Base-by-base conservation (phyloP, 2,113 vertebrate species). In the Erythrolamprus reginae region DNA sequence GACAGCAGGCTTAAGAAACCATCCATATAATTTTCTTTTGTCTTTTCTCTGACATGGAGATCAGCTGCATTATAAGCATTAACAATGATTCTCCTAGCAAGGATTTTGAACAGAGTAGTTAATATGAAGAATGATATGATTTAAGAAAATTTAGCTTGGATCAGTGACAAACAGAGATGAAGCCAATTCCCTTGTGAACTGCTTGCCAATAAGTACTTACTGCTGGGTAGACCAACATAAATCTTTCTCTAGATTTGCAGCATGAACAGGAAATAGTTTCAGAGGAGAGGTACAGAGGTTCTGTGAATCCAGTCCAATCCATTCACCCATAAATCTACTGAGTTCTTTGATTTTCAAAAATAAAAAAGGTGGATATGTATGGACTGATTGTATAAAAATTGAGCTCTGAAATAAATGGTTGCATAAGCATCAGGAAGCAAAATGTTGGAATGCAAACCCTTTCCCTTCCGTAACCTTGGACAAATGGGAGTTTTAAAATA, bases 301-400 rank as follows among this genome's bases (percentile, higher is more conserved):
- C 51, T 15, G 21, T 52, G 88, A 52, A 92, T 89, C 88, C 93
- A 90, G 94, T 93, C 92, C 56, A 3, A 93, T 94, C 93, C 87
- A 12, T 93, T 28, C 88, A 86, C 0, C 5, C 88, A 6, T 87
- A 91, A 91, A 88, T 93, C 28, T 42, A 53, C 70, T 90, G 82
- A 90, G 10, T 61, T 89, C 84, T 70, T 65, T 88, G 51, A 58
- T 48, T 89, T 88, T 82, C 33, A 86, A 26, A 6, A 23, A 92
- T 5, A 70, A 23, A 13, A 92, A 42, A 93, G 87, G 0, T 84
- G 28, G 52, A 90, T 88, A 77, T 77, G 33, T 77, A 77, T 38
- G 33, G 65, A 38, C 51, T 84, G 15, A 90, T 86, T 90, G 85
- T 83, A 92, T 84, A 77, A 84, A 86, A 87, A 12, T 19, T 50